Conservation (phyloP, 1,140 invertebrate genomes). For the Laupala kohalensis region DNA sequence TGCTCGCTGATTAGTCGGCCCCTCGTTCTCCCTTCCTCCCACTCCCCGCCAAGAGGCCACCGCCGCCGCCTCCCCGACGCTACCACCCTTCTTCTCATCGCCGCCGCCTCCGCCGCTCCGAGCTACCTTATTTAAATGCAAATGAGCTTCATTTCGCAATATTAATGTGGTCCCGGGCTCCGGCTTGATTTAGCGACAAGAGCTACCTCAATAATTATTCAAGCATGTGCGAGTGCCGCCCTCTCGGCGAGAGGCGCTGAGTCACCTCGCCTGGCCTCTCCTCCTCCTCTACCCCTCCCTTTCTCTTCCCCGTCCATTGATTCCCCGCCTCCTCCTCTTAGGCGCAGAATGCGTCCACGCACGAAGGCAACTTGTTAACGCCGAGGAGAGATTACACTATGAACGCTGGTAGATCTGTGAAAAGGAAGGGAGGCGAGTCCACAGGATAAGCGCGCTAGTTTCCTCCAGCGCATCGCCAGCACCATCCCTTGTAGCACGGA, state of each 20-base stretch:
- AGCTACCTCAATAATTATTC: constrained; percentile 9
- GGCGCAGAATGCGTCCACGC: too few species aligned
- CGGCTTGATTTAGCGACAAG: constrained; percentile 7
- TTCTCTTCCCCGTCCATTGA: not conserved
- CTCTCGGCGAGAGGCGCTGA: not conserved
- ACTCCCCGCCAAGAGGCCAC: too few species aligned
- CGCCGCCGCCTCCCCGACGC: too few species aligned
- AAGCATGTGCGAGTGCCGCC: constrained; percentile 5
- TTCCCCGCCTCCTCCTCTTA: too few species aligned
- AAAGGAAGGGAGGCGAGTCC: too few species aligned
- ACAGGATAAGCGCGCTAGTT: too few species aligned
- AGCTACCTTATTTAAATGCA: constrained; percentile 67
- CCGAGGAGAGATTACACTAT: too few species aligned
- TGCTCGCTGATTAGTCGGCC: not conserved
- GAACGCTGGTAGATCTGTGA: too few species aligned
- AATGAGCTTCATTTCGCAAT: constrained; percentile 77
- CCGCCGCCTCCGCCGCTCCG: not conserved
- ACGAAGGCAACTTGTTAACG: too few species aligned
- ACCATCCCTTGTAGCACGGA: too few species aligned
- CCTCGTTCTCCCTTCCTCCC: not conserved
- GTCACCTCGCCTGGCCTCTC: not conserved
- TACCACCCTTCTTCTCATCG: too few species aligned
- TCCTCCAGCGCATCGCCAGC: too few species aligned
- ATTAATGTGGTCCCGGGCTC: constrained; percentile 49
- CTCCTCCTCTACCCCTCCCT: not conserved